Evolutionary conservation across 2,113 vertebrate genomes (phyloP).

Genomic region (Taxidea taxus): DNA sequence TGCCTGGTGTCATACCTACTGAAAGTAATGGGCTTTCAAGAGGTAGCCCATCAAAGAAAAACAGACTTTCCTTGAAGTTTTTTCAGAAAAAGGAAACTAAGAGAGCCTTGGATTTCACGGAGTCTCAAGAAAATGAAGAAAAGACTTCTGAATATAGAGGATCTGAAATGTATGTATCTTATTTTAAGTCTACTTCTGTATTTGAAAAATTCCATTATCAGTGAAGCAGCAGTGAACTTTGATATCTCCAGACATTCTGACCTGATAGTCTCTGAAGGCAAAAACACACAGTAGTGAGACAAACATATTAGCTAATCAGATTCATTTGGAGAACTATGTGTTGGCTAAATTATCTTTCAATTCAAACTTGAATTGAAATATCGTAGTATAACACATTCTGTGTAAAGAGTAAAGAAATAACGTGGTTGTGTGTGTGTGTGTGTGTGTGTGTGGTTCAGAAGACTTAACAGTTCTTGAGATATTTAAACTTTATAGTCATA

Average conservation of each 20-base stretch:
- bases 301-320: background rate
- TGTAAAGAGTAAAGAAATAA: background rate
- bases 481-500: background rate
- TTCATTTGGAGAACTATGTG: background rate
- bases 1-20: slow-evolving; percentile 91
- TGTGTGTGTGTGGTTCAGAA: background rate
- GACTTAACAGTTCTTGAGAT: background rate
- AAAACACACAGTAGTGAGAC: background rate
- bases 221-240: background rate
- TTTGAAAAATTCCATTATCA: background rate
- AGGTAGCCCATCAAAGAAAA: slow-evolving; percentile 91
- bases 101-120: slow-evolving; percentile 93
- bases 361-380: background rate
- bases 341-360: background rate
- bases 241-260: background rate
- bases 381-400: background rate
- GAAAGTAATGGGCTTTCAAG: slow-evolving; percentile 83
- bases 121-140: slow-evolving; percentile 87
- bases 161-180: slow-evolving; percentile 85
- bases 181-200: slow-evolving; percentile 49
- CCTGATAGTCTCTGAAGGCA: background rate
- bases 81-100: slow-evolving; percentile 98
- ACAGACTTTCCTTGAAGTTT: slow-evolving; percentile 93
- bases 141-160: slow-evolving; percentile 80
- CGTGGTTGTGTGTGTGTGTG: too few species aligned